Evolutionary conservation across 2,113 vertebrate genomes (phyloP), one percentile per base, ranked within the genome.

Genomic region (Rhea pennata): DNA sequence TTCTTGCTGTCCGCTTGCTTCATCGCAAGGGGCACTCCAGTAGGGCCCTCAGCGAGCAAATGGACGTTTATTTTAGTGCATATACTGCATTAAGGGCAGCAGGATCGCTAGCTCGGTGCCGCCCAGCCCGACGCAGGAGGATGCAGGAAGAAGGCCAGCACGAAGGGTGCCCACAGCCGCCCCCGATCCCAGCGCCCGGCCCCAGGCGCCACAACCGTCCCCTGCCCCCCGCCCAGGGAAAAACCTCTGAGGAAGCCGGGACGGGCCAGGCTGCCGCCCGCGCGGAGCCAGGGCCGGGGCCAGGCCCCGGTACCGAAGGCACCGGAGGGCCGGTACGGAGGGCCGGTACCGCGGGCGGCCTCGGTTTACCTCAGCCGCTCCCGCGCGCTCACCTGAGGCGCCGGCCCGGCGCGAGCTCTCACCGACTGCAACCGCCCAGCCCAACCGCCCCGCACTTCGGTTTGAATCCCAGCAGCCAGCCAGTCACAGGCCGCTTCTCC

Each of bases 71-170:
- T 29, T 27, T 29, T 29, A 29, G 13, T 27, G 26, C 27, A 9
- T 15, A 9, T 15, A 16, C 29, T 29, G 54, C 14, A 1, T 3
- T 3, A 5, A 6, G 87, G 11, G 44, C 66, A 22, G 6, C 44
- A 1, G 3, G 2, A 22, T 0, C 42, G 0, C 5, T 1, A 54
- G 5, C 31, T 42, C 54, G 40, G 5, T 0, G 2, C 50, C 29
- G 3, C 50, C 39, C 33, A 8, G 5, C 10, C 3, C 61, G 5
- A 12, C 46, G 4, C 1, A 3, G 15, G 24, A 31, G 14, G 20
- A 10, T 6, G 9, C 19, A 48, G 33, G 12, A 11, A 7, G 16
- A 7, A 2, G 76, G 21, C 51, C 40, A 1, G n/a, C 26, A n/a
- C 31, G 4, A 0, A 3, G 13, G n/a, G 27, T 2, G 4, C 46